Base-by-base conservation (phyloP, 2,888 invertebrate species). In the Torymus texanus region DNA sequence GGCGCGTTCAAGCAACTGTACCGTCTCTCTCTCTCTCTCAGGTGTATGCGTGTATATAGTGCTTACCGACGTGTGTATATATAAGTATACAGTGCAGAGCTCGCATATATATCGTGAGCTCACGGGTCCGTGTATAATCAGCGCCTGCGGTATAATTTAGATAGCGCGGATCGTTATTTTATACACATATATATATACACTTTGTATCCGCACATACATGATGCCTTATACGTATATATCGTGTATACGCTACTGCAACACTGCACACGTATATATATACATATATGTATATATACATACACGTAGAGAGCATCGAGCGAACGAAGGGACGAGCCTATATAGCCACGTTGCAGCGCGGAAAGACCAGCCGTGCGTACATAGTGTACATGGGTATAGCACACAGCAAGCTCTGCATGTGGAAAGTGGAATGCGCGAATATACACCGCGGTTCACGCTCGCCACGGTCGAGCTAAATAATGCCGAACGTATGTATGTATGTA, bases 391-490 rank as follows among this genome's bases (percentile, higher is more conserved):
- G 21, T 21, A 21, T 21, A 21, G 1, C 1, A 21, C 21, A 21
- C 21, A 21, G 21, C 41, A 41, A 8, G 41, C 41, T 24, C 12
- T 56, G 67, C 62, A 29, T 59, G 73, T 41, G 78, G 66, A 72
- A 72, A 72, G 61, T 61, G 77, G 78, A 78, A 78, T 78, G 78
- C 66, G 72, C 76, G 66, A 63, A 65, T 68, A 59, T 50, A 29
- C 68, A 24, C 61, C 51, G 74, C 70, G 70, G 76, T 74, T 76
- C 78, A 76, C 73, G 78, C 75, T 82, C 29, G 24, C 62, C 18
- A 53, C 18, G 82, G 81, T 84, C 70, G 84, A 86, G 83, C 85
- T 85, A 86, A 88, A 88, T 87, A 87, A 87, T 85, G 84, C 85
- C 83, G 86, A 86, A 86, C 84, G 83, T 80, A 84, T 18, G 58